phyloP scores from a whole-genome alignment of 1,140 invertebrate species.

The Brachionus rotundiformis region DNA sequence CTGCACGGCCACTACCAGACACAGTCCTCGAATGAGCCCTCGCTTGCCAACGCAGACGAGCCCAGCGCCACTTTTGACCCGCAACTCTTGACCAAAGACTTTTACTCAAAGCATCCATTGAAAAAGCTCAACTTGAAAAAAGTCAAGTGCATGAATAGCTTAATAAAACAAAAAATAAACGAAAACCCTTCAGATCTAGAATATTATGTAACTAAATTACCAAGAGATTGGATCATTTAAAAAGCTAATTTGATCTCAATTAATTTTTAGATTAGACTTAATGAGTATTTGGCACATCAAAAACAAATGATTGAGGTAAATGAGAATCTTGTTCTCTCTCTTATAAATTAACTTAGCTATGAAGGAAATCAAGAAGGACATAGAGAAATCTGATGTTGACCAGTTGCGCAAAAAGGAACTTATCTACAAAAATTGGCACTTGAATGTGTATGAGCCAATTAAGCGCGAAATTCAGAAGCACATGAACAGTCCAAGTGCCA shows the following conservation, averaged over 20 bases:
- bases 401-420: slow-evolving; percentile 28
- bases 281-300: slow-evolving; percentile 11
- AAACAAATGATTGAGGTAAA: slow-evolving; percentile 7
- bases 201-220: slow-evolving; percentile 36
- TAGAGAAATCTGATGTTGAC: slow-evolving; percentile 8
- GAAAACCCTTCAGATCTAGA: slow-evolving; percentile 13
- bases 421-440: slow-evolving; percentile 34
- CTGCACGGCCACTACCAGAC: background rate
- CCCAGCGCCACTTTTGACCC: background rate
- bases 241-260: background rate
- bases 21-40: no score
- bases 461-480: slow-evolving; percentile 24
- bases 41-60: background rate
- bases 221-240: no score
- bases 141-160: slow-evolving; percentile 24
- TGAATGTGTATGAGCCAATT: slow-evolving; percentile 28
- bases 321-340: background rate
- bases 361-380: slow-evolving; percentile 38
- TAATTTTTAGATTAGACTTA: background rate
- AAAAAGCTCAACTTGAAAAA: slow-evolving; percentile 41
- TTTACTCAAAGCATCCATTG: slow-evolving; percentile 10
- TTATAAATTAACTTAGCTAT: background rate
- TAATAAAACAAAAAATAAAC: slow-evolving; percentile 44
- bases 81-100: background rate
- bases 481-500: slow-evolving; percentile 16